These are phyloP conservation scores for Cryptotis parvus DNA, from an alignment of 2,113 vertebrate genomes.

Conservation along the genomic window DNA sequence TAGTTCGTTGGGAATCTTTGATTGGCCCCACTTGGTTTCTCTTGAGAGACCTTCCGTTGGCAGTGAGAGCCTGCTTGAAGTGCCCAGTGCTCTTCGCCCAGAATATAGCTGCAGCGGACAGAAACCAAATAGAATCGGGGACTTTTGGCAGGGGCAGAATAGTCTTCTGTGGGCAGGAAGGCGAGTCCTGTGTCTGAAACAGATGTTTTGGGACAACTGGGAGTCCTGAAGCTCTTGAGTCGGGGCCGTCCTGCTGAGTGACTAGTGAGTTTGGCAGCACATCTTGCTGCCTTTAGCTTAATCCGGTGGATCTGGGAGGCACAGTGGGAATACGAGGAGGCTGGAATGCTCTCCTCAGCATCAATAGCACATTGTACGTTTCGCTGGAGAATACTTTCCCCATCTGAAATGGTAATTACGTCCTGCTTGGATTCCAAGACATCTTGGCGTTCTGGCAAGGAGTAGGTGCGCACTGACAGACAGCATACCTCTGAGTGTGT, in stretches of 20 bases:
- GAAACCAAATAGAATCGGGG: not conserved
- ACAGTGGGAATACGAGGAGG: not conserved
- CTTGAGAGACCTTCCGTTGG: not conserved
- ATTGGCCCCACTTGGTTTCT: not conserved
- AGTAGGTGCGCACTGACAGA: not conserved
- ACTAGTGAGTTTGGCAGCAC: constrained; percentile 47
- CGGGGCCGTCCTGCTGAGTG: constrained; percentile 51
- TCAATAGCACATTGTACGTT: not conserved
- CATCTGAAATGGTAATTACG: not conserved
- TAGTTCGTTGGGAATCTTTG: not conserved
- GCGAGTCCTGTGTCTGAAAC: not conserved
- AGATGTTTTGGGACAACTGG: constrained; percentile 46
- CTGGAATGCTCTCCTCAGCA: constrained; percentile 58
- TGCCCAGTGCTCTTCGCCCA: not conserved
- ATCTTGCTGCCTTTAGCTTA: constrained; percentile 57
- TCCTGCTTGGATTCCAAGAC: constrained; percentile 1
- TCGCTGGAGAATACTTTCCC: constrained; percentile 21
- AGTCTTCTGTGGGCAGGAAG: constrained; percentile 1
- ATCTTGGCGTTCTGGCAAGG: not conserved
- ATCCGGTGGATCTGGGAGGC: constrained; percentile 20
- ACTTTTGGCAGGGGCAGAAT: not conserved
- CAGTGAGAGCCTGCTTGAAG: not conserved
- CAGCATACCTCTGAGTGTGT: not conserved
- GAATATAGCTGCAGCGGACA: not conserved
- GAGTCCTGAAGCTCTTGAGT: constrained; percentile 35